These are phyloP conservation scores for Caretta caretta DNA, from an alignment of 2,113 vertebrate species.

Conservation along the genomic window DNA sequence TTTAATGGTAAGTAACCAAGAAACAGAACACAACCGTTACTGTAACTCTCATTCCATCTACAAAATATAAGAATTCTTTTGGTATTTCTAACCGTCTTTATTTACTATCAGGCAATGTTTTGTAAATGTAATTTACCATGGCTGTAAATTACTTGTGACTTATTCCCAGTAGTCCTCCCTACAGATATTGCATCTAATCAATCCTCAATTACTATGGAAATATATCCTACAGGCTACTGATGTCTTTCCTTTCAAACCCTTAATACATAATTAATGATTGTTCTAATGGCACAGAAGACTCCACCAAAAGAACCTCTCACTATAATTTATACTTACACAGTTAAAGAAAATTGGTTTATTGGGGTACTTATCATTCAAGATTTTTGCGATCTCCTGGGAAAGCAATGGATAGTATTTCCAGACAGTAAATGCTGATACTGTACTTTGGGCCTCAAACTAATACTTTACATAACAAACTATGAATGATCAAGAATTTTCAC, in stretches of 20 bases:
- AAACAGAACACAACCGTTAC: neutral
- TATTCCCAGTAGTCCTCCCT: slow-evolving; percentile 47
- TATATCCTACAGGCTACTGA: slow-evolving; percentile 52
- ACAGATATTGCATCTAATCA: slow-evolving; percentile 66
- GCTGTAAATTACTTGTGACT: slow-evolving; percentile 2
- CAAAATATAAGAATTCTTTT: neutral
- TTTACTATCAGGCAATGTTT: slow-evolving; percentile 57
- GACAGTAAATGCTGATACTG: neutral
- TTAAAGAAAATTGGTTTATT: slow-evolving; percentile 8
- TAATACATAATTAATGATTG: slow-evolving; percentile 67
- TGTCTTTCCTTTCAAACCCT: slow-evolving; percentile 55
- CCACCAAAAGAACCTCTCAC: slow-evolving; percentile 28
- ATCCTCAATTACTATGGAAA: slow-evolving; percentile 71
- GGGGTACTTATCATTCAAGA: slow-evolving; percentile 25
- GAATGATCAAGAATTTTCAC: neutral
- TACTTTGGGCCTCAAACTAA: neutral
- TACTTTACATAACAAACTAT: neutral
- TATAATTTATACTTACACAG: slow-evolving; percentile 39
- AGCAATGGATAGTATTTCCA: neutral
- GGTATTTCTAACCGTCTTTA: slow-evolving; percentile 11
- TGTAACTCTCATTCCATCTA: neutral
- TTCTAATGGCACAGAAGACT: slow-evolving; percentile 49
- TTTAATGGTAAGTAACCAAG: neutral
- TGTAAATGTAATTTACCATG: slow-evolving; percentile 60
- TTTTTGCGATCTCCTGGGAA: slow-evolving; percentile 7